These are phyloP conservation scores for Ridgeia piscesae DNA, from an alignment of 1,140 invertebrate genomes.

Conservation along the genomic window DNA sequence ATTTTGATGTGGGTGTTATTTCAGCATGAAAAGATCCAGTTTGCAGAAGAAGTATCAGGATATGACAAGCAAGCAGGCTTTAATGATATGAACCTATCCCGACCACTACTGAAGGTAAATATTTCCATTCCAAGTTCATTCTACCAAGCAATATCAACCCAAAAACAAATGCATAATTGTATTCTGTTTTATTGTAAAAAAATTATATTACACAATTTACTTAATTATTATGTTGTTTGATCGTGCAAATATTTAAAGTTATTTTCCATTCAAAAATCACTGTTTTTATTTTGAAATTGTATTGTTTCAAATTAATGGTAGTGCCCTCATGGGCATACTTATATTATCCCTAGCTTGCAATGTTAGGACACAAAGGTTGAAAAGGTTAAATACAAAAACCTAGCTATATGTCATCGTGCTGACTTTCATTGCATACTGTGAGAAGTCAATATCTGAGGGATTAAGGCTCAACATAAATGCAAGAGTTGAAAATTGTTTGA, in stretches of 20 bases:
- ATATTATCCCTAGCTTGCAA: too few relatives aligned
- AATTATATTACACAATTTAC: too few relatives aligned
- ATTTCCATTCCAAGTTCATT: neutral
- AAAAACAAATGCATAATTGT: neutral
- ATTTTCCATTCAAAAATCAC: too few relatives aligned
- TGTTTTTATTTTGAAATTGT: neutral
- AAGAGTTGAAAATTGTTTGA: too few relatives aligned
- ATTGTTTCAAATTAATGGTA: too few relatives aligned
- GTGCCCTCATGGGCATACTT: too few relatives aligned
- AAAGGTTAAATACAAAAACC: neutral
- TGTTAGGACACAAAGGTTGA: neutral
- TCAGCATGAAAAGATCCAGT: constrained; percentile 46
- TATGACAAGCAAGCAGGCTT: constrained; percentile 76
- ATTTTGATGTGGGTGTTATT: constrained; percentile 1
- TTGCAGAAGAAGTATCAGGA: constrained; percentile 71
- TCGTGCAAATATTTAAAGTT: too few relatives aligned
- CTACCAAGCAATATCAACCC: neutral
- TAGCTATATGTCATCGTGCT: neutral
- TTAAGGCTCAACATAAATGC: too few relatives aligned
- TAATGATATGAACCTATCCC: constrained; percentile 89
- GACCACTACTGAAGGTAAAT: constrained; percentile 78
- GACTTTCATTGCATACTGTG: too few relatives aligned
- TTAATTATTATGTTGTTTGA: too few relatives aligned
- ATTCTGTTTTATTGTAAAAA: too few relatives aligned
- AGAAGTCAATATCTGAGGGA: too few relatives aligned